Evolutionary conservation across 2,113 vertebrate genomes (phyloP).

Genomic region (Ceratotherium simum): DNA sequence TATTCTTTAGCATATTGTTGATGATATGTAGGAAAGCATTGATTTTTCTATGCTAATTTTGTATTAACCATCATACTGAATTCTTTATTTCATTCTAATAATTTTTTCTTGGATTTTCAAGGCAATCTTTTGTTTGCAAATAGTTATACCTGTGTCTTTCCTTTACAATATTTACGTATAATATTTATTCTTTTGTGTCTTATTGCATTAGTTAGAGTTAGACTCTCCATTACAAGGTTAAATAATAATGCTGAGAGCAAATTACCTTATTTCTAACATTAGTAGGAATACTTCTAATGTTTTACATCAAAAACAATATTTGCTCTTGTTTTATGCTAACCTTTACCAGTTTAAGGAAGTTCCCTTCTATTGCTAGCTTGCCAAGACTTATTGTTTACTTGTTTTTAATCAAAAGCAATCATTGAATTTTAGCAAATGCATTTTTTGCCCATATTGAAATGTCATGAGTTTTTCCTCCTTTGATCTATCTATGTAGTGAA

Average conservation of each 20-base stretch:
- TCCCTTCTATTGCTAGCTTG: conserved; percentile 16
- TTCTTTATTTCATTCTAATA: conserved; percentile 17
- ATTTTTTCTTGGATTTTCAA: conserved; percentile 36
- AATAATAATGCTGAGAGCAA: not conserved
- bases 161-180: not conserved
- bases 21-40: conserved; percentile 18
- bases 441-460: conserved; percentile 19
- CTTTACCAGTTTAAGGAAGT: not conserved
- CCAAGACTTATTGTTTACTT: conserved; percentile 34
- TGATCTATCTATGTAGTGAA: conserved; percentile 24
- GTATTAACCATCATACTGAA: not conserved
- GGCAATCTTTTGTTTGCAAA: not conserved
- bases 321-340: conserved; percentile 2
- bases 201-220: not conserved
- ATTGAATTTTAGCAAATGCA: conserved; percentile 29
- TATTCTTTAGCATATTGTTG: not conserved
- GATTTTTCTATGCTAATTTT: conserved; percentile 32
- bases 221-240: not conserved
- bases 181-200: not conserved
- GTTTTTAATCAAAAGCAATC: conserved; percentile 35
- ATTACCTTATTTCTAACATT: not conserved
- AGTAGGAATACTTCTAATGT: not conserved
- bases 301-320: conserved; percentile 11
- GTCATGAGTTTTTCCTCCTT: conserved; percentile 23
- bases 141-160: conserved; percentile 17